These are phyloP conservation scores for Sialis fuliginosa DNA, from an alignment of 2,888 invertebrate genomes.

Conservation along the genomic window DNA sequence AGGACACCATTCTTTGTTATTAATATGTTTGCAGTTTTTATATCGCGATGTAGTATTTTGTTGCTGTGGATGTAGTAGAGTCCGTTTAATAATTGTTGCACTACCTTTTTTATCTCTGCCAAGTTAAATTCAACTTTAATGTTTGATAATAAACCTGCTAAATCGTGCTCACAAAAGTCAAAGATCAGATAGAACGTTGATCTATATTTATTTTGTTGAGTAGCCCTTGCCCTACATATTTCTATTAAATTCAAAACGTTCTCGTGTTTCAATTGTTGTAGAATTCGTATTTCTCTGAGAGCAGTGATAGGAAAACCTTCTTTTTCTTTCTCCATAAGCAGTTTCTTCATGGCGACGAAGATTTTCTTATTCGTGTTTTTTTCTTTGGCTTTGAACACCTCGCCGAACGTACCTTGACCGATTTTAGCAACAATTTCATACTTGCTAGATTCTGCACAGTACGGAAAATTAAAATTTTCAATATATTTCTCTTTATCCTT, in stretches of 20 bases:
- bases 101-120: slow-evolving; percentile 91
- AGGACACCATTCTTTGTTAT: slow-evolving; percentile 89
- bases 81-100: slow-evolving; percentile 72
- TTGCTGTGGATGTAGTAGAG: slow-evolving; percentile 94
- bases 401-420: slow-evolving; percentile 97
- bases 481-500: slow-evolving; percentile 37
- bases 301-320: slow-evolving; percentile 99
- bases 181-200: slow-evolving; percentile 92
- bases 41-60: slow-evolving; percentile 87
- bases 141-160: slow-evolving; percentile 89
- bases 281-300: slow-evolving; percentile 85
- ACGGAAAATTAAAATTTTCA: slow-evolving; percentile 69
- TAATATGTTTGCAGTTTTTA: slow-evolving; percentile 98
- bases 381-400: slow-evolving; percentile 93
- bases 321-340: slow-evolving; percentile 98
- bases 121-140: slow-evolving; percentile 89
- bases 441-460: slow-evolving; percentile 79
- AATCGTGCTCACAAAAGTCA: slow-evolving; percentile 96
- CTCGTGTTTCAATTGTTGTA: slow-evolving; percentile 87
- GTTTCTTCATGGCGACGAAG: slow-evolving; percentile 96
- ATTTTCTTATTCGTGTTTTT: slow-evolving; percentile 61
- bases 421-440: slow-evolving; percentile 97
- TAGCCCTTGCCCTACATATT: slow-evolving; percentile 86
- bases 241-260: slow-evolving; percentile 96
- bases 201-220: slow-evolving; percentile 49